Conservation (phyloP, 2,888 invertebrate genomes). For the Phaedon cochleariae region DNA sequence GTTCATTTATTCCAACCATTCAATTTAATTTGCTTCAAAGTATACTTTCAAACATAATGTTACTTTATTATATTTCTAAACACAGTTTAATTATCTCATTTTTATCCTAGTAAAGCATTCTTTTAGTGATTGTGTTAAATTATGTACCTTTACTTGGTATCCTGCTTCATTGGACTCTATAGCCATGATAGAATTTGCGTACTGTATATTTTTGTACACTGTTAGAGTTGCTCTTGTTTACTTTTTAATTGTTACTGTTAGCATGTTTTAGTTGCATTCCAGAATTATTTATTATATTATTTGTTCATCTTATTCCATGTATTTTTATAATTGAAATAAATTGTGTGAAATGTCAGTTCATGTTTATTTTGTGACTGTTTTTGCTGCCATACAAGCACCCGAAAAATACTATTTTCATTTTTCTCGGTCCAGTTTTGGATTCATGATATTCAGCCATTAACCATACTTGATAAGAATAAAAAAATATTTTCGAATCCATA, state of each 20-base stretch:
- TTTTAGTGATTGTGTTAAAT: neutral
- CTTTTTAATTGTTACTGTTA: constrained; percentile 21
- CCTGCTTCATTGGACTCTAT: constrained; percentile 2
- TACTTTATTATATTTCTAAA: no score
- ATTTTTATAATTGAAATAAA: constrained; percentile 30
- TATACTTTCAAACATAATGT: no score
- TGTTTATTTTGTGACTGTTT: constrained; percentile 3
- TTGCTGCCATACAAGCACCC: neutral
- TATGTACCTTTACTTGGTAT: neutral
- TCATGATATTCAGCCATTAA: no score
- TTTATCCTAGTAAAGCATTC: no score
- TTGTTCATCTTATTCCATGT: constrained; percentile 17
- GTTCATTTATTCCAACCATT: no score
- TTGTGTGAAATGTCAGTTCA: constrained; percentile 20
- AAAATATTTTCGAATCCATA: no score
- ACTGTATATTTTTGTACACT: constrained; percentile 15
- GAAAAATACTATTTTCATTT: neutral
- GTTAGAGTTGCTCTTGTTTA: constrained; percentile 24
- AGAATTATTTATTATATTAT: constrained; percentile 13
- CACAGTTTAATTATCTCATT: no score
- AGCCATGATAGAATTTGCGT: neutral
- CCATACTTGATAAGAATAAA: no score
- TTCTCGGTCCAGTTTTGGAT: neutral
- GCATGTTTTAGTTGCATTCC: constrained; percentile 16
- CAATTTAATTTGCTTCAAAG: no score